Conservation (phyloP, 2,888 invertebrate species). For the Sminthurides aquaticus region DNA sequence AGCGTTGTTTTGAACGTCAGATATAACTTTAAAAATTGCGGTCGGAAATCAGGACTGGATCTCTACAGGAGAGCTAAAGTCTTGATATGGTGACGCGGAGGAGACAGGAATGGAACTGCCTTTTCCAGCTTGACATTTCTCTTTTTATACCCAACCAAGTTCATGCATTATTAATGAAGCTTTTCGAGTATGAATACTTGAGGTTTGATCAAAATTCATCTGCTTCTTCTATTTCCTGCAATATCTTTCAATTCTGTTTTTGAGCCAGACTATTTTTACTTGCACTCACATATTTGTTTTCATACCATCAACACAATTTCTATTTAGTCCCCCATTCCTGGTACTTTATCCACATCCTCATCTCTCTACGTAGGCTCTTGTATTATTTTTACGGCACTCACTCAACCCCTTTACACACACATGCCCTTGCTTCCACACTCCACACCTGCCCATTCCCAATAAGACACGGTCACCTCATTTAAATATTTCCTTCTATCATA, state of each 20-base stretch:
- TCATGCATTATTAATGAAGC: background rate
- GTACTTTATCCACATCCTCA: too few relatives aligned
- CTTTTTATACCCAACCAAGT: background rate
- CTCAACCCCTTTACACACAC: too few relatives aligned
- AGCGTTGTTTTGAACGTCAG: background rate
- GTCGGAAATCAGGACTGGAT: slow-evolving; percentile 2
- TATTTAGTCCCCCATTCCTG: too few relatives aligned
- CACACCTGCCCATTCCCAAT: too few relatives aligned
- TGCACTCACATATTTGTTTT: too few relatives aligned
- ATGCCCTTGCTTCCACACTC: too few relatives aligned
- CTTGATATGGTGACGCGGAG: background rate
- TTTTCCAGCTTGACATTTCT: background rate
- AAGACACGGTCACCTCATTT: too few relatives aligned
- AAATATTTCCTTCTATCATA: too few relatives aligned
- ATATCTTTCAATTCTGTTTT: background rate
- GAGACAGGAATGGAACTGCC: background rate
- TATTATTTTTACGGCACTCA: too few relatives aligned
- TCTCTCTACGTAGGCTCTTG: too few relatives aligned
- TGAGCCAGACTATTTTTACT: too few relatives aligned
- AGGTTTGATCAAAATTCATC: background rate
- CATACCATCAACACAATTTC: too few relatives aligned
- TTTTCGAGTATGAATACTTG: background rate
- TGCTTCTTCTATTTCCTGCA: background rate
- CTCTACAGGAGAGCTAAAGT: slow-evolving; percentile 5
- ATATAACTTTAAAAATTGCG: background rate